A percentile compares a stretch with the other conserved stretches of the same genome.
Evolutionary conservation across 1,140 invertebrate species (phyloP).

Genomic region (Drosophila parabipectinata): DNA sequence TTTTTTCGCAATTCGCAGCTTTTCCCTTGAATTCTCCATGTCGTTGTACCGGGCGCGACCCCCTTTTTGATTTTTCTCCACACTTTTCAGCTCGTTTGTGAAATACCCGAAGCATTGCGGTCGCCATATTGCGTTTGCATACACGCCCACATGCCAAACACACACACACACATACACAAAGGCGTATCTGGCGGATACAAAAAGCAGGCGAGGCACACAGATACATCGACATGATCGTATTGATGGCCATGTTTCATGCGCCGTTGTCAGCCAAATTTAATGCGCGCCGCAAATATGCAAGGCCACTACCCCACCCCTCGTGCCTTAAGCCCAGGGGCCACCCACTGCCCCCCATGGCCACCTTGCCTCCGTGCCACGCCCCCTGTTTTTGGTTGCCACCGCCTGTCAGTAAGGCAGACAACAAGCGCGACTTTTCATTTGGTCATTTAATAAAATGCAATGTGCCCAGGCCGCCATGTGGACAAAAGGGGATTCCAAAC

Average conservation of each 20-base stretch:
- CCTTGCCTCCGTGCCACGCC: neutral
- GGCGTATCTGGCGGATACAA: conserved; percentile 7
- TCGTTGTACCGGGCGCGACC: neutral
- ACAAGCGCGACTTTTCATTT: conserved; percentile 79
- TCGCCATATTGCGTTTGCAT: conserved; percentile 83
- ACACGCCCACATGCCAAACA: conserved; percentile 73
- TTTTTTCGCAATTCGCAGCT: conserved; percentile 23
- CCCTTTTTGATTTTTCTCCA: conserved; percentile 11
- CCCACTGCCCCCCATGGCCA: neutral
- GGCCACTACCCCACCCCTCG: conserved; percentile 14
- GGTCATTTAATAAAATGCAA: conserved; percentile 80
- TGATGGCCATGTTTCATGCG: conserved; percentile 80
- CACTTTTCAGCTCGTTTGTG: conserved; percentile 43
- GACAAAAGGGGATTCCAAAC: conserved; percentile 2
- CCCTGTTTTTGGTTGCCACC: conserved; percentile 1
- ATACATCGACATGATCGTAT: conserved; percentile 70
- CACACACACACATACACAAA: conserved; percentile 47
- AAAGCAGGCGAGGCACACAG: conserved; percentile 8
- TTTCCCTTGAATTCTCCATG: too few species aligned
- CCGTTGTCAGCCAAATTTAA: conserved; percentile 81
- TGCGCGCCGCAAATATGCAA: conserved; percentile 79
- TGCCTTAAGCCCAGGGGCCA: neutral
- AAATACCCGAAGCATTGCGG: conserved; percentile 77
- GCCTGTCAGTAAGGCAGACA: conserved; percentile 50
- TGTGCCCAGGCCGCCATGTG: conserved; percentile 44